Evolutionary conservation across 2,888 invertebrate genomes (phyloP).

Genomic region (Coleophora flavipennella): DNA sequence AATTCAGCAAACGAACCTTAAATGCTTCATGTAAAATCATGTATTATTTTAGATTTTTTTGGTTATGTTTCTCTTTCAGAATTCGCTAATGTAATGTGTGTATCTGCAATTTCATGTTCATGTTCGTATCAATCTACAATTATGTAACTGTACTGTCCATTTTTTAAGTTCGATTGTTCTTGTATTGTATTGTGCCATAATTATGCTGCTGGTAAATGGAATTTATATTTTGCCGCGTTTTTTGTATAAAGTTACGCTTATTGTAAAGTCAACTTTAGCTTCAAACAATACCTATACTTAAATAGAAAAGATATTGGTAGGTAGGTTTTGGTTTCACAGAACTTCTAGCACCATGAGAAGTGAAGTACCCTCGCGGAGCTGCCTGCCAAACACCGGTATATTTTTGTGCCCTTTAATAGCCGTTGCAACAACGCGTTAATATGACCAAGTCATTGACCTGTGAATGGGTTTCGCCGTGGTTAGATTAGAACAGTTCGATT

Average conservation of each 20-base stretch:
- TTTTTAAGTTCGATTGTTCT: slow-evolving; percentile 42
- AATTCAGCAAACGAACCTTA: slow-evolving; percentile 27
- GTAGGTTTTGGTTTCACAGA: too few species aligned
- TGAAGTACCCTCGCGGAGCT: too few species aligned
- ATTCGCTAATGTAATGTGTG: slow-evolving; percentile 57
- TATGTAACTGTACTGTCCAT: slow-evolving; percentile 27
- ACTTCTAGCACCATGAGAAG: too few species aligned
- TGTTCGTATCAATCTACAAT: slow-evolving; percentile 34
- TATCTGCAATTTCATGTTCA: slow-evolving; percentile 46
- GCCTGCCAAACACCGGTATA: too few species aligned
- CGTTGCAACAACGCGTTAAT: too few species aligned
- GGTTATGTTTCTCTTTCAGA: slow-evolving; percentile 58
- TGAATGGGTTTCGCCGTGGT: too few species aligned
- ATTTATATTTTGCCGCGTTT: slow-evolving; percentile 32
- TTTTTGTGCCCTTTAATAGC: too few species aligned
- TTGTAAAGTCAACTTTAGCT: slow-evolving; percentile 26
- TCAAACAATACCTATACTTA: slow-evolving; percentile 4
- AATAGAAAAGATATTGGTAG: too few species aligned
- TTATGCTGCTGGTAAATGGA: too few species aligned
- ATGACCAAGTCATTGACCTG: too few species aligned
- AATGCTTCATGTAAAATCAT: slow-evolving; percentile 39
- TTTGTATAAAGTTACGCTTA: slow-evolving; percentile 39
- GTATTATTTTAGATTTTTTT: slow-evolving; percentile 18
- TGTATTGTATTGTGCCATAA: too few species aligned
- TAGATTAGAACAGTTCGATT: too few species aligned